Base-by-base conservation (phyloP, 2,113 vertebrate genomes). In the Pardalotus punctatus region DNA sequence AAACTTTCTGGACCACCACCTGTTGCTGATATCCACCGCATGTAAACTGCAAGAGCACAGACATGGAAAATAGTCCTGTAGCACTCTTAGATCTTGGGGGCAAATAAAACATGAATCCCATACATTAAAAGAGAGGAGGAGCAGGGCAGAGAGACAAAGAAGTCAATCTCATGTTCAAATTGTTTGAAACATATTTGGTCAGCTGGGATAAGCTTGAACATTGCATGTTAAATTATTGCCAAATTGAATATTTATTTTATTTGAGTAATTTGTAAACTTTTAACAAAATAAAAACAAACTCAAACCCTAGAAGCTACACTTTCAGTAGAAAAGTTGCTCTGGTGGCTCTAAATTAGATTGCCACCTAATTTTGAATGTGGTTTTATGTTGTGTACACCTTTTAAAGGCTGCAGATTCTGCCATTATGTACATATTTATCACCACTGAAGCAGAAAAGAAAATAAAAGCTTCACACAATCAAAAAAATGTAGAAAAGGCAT, bases 11-110 rank as follows among this genome's bases (percentile, higher is more conserved):
- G 15, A 7, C 18, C 43, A 43, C 5, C 22, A 43, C 16, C 7
- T 35, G 27, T 21, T 77, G 20, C 6, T 42, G 11, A 10, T 57
- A 8, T 5, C 25, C 13, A 43, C 6, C 0, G 0, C 6, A 3
- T 16, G 27, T 11, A 12, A 21, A 18, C 25, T 35, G 15, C 9
- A 47, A 17, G n/a, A 67, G 3, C 33, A 9, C 3, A 58, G 65
- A 29, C 10, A 14, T 18, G 25, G 25, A 45, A 42, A 82, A 11
- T 6, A 27, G 17, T 31, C 9, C 33, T 33, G 27, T 31, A 18
- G 14, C 19, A 10, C 25, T 67, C 18, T 15, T 22, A 65, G 15
- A 18, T 24, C 21, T 33, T 38, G 31, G 33, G 66, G 31, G 18
- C 6, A 67, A 65, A 51, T n/a, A 42, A 38, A 81, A 53, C 28